Evolutionary conservation across 2,113 vertebrate species (phyloP).

Genomic region (Oreochromis niloticus): DNA sequence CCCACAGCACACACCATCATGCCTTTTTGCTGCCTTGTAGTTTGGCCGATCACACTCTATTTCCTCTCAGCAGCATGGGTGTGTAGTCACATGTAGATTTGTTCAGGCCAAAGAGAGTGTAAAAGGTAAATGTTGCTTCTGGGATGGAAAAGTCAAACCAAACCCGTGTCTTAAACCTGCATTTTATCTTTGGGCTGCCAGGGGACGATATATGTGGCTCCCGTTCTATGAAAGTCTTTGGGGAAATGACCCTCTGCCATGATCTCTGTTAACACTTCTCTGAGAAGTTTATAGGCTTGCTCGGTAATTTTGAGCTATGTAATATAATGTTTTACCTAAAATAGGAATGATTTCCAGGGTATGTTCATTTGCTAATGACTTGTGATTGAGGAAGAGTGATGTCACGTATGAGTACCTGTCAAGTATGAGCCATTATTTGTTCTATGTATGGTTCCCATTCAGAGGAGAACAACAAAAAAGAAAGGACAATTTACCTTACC

Average conservation of each 20-base stretch:
- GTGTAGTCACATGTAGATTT: constrained; percentile 10
- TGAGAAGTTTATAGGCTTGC: not conserved
- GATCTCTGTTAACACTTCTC: not conserved
- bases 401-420: no score
- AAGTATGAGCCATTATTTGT: not conserved
- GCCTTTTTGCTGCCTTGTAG: not conserved
- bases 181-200: not conserved
- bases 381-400: not conserved
- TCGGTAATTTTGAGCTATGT: not conserved
- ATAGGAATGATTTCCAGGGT: not conserved
- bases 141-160: not conserved
- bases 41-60: not conserved
- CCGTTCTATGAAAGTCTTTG: not conserved
- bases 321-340: not conserved
- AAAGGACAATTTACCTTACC: constrained; percentile 28
- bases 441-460: not conserved
- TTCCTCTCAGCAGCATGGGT: not conserved
- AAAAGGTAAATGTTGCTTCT: not conserved
- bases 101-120: not conserved
- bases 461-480: not conserved
- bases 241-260: not conserved
- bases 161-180: not conserved
- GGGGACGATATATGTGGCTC: not conserved
- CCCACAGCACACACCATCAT: not conserved
- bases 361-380: not conserved